phyloP scores from a whole-genome alignment of 2,797 vertebrate species.

The Steatocranus sp. region DNA sequence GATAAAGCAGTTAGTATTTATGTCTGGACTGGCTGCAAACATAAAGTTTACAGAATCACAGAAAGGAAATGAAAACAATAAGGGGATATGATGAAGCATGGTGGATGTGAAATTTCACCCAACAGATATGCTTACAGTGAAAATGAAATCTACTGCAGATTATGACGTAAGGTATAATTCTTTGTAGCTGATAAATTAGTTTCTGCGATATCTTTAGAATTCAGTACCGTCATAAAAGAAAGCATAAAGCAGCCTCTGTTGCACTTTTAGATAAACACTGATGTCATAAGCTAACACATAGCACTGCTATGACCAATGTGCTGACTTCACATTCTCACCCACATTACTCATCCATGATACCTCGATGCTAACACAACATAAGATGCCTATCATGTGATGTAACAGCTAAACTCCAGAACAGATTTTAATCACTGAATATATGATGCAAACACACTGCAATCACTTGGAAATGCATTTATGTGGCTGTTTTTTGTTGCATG shows the following conservation, averaged over 20 bases:
- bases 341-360: background rate
- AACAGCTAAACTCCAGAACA: background rate
- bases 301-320: background rate
- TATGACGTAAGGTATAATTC: accelerated
- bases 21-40: background rate
- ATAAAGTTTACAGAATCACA: background rate
- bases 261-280: background rate
- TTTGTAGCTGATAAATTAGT: background rate
- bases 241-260: background rate
- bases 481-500: background rate
- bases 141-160: background rate
- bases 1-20: background rate
- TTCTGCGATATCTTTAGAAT: background rate
- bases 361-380: background rate
- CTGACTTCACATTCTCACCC: background rate
- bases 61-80: background rate
- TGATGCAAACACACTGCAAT: background rate
- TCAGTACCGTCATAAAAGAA: accelerated
- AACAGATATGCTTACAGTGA: background rate
- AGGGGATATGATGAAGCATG: background rate
- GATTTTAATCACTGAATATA: background rate
- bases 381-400: background rate
- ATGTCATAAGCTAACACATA: accelerated
- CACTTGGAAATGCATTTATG: background rate
- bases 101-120: background rate